Percentiles rank a stretch among this genome's conserved stretches.
These are phyloP conservation scores for Copidosoma floridanum DNA, from an alignment of 1,140 invertebrate species.

Conservation along the genomic window DNA sequence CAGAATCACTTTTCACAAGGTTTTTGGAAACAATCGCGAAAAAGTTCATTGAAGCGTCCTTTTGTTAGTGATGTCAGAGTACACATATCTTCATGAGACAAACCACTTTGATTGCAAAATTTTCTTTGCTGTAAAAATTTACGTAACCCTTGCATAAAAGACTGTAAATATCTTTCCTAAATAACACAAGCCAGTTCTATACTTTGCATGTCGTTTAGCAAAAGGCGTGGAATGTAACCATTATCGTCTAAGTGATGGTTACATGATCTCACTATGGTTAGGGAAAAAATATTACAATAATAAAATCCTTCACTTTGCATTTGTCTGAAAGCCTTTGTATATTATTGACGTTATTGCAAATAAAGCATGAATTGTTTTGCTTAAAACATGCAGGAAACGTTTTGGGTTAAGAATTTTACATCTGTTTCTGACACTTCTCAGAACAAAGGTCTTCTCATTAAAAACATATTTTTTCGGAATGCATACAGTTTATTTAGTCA, in stretches of 20 bases:
- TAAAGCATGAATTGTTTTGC: constrained; percentile 3
- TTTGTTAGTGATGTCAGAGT: background rate
- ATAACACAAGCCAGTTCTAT: constrained; percentile 16
- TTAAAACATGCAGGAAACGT: too few species aligned
- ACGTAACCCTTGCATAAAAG: constrained; percentile 10
- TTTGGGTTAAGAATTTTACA: too few species aligned
- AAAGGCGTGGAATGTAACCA: background rate
- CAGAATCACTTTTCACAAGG: background rate
- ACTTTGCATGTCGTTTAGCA: constrained; percentile 7
- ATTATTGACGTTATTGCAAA: constrained; percentile 11
- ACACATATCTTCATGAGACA: constrained; percentile 12
- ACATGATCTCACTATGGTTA: constrained; percentile 23
- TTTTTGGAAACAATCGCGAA: constrained; percentile 9
- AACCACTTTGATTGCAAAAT: background rate
- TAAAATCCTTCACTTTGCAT: constrained; percentile 14
- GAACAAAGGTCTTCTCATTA: too few species aligned
- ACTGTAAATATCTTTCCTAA: background rate
- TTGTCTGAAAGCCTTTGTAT: background rate
- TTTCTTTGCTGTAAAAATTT: background rate
- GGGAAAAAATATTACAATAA: constrained; percentile 23
- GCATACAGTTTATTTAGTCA: too few species aligned
- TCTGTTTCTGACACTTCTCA: too few species aligned
- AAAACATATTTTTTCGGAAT: too few species aligned
- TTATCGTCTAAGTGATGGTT: constrained; percentile 15
- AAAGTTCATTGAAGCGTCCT: background rate